Evolutionary conservation across 2,888 invertebrate species (phyloP).

Genomic region (Conus canariensis): DNA sequence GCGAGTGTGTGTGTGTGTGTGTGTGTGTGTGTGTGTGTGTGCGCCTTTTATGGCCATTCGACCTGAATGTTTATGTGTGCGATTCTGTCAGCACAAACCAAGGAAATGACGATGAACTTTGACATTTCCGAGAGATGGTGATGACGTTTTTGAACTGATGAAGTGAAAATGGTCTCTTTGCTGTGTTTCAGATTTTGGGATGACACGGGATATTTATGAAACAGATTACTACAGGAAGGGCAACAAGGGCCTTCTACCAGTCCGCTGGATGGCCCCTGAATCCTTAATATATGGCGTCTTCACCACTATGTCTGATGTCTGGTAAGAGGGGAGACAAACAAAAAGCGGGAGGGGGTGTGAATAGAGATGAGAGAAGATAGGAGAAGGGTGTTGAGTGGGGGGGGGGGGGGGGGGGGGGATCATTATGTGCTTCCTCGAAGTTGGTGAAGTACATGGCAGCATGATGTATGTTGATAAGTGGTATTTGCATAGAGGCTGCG

Average conservation of each 20-base stretch:
- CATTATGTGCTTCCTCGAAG: not conserved
- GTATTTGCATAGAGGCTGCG: too few relatives aligned
- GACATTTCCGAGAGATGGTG: too few relatives aligned
- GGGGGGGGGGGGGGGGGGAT: not conserved
- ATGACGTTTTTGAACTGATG: too few relatives aligned
- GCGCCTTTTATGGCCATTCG: not conserved
- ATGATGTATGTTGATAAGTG: too few relatives aligned
- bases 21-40: not conserved
- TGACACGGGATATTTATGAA: constrained; percentile 97
- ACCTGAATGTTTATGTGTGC: not conserved
- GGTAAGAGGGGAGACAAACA: constrained; percentile 80
- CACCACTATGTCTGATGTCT: constrained; percentile 97
- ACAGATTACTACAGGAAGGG: constrained; percentile 98
- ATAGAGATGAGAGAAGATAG: not conserved
- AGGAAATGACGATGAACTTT: too few relatives aligned
- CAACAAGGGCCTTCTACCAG: constrained; percentile 91
- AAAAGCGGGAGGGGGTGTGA: too few relatives aligned
- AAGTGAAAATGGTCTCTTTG: not conserved
- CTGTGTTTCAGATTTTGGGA: constrained; percentile 88
- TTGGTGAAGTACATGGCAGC: too few relatives aligned
- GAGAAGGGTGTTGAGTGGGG: not conserved
- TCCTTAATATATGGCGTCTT: constrained; percentile 96
- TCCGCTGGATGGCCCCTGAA: constrained; percentile 99
- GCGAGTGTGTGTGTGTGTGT: too few relatives aligned
- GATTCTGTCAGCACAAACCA: too few relatives aligned